These are phyloP conservation scores for Ethmia dodecea DNA, from an alignment of 2,888 invertebrate species.

Conservation along the genomic window DNA sequence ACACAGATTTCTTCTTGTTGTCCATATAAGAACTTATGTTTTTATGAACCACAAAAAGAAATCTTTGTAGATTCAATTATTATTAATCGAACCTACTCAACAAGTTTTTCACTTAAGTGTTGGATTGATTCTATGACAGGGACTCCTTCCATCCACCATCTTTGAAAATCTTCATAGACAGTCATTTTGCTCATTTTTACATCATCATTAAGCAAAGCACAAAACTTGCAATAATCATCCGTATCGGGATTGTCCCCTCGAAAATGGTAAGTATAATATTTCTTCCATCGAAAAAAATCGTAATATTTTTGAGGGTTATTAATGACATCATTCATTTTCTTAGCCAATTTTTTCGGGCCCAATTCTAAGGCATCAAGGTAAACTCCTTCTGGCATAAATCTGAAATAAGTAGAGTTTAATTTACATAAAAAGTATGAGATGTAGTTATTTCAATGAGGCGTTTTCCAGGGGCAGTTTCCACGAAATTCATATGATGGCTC, in stretches of 20 bases:
- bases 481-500: too few relatives aligned
- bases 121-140: too few relatives aligned
- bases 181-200: slow-evolving; percentile 22
- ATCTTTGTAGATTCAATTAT: too few relatives aligned
- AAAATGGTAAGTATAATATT: slow-evolving; percentile 38
- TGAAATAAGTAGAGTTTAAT: slow-evolving; percentile 20
- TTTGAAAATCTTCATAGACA: slow-evolving; percentile 30
- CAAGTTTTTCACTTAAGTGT: too few relatives aligned
- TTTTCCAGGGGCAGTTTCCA: too few relatives aligned
- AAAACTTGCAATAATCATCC: slow-evolving; percentile 49
- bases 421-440: too few relatives aligned
- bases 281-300: slow-evolving; percentile 48
- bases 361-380: slow-evolving; percentile 44
- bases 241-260: slow-evolving; percentile 34
- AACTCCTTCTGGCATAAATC: slow-evolving; percentile 47
- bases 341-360: slow-evolving; percentile 35
- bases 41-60: too few relatives aligned
- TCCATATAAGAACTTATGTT: too few relatives aligned
- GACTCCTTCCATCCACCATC: slow-evolving; percentile 56
- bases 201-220: slow-evolving; percentile 39
- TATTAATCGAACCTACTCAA: too few relatives aligned
- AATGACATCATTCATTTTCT: slow-evolving; percentile 35
- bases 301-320: slow-evolving; percentile 31
- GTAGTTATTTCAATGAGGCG: too few relatives aligned
- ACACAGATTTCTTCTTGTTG: too few relatives aligned